Evolutionary conservation across 2,888 invertebrate species (phyloP).

Genomic region (Aspidiotus rigidus): DNA sequence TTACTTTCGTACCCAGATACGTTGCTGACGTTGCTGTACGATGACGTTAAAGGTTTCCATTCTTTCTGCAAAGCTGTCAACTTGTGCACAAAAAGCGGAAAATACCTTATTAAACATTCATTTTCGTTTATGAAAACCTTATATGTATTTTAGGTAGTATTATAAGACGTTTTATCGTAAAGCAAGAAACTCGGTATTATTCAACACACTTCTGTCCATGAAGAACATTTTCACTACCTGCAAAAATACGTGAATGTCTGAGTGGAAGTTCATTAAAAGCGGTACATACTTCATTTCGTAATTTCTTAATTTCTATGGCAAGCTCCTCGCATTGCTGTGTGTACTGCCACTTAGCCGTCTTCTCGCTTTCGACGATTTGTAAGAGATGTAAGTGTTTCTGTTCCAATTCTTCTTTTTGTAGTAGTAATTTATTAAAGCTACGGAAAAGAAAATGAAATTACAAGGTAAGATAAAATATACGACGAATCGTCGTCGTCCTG

Average conservation of each 20-base stretch:
- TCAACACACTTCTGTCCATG: no score
- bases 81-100: conserved; percentile 45
- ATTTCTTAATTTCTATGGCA: conserved; percentile 76
- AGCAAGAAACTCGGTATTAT: no score
- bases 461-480: background rate
- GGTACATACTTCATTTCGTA: conserved; percentile 66
- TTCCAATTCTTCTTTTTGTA: conserved; percentile 83
- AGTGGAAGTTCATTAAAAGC: no score
- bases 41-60: conserved; percentile 51
- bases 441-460: conserved; percentile 35
- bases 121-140: no score
- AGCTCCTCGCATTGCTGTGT: conserved; percentile 86
- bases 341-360: conserved; percentile 88
- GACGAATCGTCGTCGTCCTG: no score
- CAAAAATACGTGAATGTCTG: no score
- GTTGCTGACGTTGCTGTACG: conserved; percentile 28
- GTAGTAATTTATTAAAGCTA: conserved; percentile 79
- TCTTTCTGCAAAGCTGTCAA: conserved; percentile 72
- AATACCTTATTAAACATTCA: background rate
- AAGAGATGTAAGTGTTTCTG: conserved; percentile 84
- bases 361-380: conserved; percentile 81
- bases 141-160: no score
- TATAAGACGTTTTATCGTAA: no score
- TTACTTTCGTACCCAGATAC: conserved; percentile 33
- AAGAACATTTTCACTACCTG: no score